Conservation (phyloP, 2,797 vertebrate genomes). For the Argentina silus region DNA sequence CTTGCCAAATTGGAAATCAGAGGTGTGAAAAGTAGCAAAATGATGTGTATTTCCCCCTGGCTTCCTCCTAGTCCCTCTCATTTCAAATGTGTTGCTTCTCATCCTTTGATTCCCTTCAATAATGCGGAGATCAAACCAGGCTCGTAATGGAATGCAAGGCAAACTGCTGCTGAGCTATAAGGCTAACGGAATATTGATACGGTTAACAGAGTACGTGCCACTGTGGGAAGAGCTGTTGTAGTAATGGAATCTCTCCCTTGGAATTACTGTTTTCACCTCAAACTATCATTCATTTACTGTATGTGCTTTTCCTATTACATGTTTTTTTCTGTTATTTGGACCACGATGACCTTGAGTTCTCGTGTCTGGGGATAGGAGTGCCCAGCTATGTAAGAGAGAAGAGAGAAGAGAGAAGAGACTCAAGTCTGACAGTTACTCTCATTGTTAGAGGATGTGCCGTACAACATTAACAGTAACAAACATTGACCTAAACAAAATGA, state of each 20-base stretch:
- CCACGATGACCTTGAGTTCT: neutral
- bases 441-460: too few relatives aligned
- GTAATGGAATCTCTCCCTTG: neutral
- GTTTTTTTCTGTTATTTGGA: neutral
- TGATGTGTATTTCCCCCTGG: neutral
- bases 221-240: neutral
- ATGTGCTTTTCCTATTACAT: neutral
- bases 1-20: constrained; percentile 9
- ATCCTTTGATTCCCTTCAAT: constrained; percentile 37
- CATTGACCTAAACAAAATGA: too few relatives aligned
- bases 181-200: neutral
- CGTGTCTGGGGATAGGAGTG: too few relatives aligned
- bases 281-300: neutral
- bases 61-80: neutral
- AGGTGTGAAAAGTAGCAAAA: constrained; percentile 8
- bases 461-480: too few relatives aligned
- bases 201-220: neutral
- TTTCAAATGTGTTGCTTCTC: constrained; percentile 15
- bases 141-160: constrained; percentile 36
- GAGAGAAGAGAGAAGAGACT: too few relatives aligned
- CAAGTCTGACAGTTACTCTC: too few relatives aligned
- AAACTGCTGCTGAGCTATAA: constrained; percentile 28
- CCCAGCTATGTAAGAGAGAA: too few relatives aligned
- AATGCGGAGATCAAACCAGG: constrained; percentile 44
- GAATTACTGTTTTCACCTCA: neutral